These are phyloP conservation scores for Fringilla coelebs DNA, from an alignment of 2,797 vertebrate species.

Conservation along the genomic window DNA sequence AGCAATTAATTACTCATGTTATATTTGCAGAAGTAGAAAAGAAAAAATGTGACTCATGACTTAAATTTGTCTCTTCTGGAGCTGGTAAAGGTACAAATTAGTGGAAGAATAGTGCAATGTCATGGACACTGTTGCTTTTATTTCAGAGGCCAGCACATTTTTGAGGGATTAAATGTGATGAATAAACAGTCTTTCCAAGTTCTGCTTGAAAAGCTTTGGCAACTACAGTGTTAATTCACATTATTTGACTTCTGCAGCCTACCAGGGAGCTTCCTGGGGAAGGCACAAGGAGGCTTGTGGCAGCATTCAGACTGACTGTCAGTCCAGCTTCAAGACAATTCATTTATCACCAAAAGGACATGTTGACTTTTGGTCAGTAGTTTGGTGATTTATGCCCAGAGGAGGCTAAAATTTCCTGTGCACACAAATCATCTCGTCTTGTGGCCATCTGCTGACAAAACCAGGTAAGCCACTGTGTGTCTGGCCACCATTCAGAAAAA, in stretches of 20 bases:
- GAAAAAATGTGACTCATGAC: neutral
- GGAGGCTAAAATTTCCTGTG: neutral
- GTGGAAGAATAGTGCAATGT: neutral
- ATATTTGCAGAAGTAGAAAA: neutral
- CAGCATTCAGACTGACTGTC: neutral
- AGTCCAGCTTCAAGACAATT: neutral
- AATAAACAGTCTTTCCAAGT: neutral
- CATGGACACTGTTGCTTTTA: neutral
- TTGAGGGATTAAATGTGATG: neutral
- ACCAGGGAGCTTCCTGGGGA: neutral
- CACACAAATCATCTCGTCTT: neutral
- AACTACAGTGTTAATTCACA: neutral
- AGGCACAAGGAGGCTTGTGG: neutral
- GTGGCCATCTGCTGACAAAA: neutral
- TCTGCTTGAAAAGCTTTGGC: neutral
- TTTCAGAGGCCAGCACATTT: neutral
- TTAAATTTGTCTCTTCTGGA: neutral
- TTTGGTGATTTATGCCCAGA: neutral
- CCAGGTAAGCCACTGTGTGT: fast-evolving
- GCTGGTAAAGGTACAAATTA: neutral
- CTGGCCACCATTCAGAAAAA: neutral
- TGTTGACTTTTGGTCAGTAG: neutral
- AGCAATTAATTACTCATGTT: neutral
- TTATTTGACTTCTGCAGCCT: neutral
- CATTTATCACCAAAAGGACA: neutral